Base-by-base conservation (phyloP, 2,797 vertebrate species). In the Delichon dasypus region DNA sequence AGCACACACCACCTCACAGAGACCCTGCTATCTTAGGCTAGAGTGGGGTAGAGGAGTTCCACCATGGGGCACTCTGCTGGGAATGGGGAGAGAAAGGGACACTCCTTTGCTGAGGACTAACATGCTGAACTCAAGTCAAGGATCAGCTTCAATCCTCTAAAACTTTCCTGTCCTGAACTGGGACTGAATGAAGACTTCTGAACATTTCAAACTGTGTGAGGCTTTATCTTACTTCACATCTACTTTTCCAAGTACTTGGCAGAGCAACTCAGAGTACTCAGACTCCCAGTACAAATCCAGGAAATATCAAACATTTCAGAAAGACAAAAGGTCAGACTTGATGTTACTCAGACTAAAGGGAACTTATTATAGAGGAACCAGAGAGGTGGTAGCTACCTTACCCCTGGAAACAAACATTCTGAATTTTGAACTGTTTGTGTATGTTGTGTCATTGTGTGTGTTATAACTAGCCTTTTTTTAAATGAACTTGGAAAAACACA, bases 1-100 rank as follows among this genome's bases (percentile, higher is more conserved):
- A 21, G 21, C 0, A 0, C 21, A 38, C 9, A 23, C 4, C 30
- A n/a, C 11, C 30, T 73, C 20, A 9, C 26, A 27, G 7, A 74
- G 61, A 25, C 10, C 17, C 7, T 51, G 27, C 14, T 38, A 16
- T 7, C 32, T 16, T 48, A 27, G n/a, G 13, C 27, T 8, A 58
- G 30, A 1, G 3, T 26, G 32, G 22, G 29, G 16, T 16, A 47
- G 25, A 60, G 20, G 3, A 74, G 26, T 14, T 74, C 29, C 14
- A 50, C 5, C n/a, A 19, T 23, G 25, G 54, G 17, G 3, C 3
- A 13, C 23, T n/a, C 36, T 9, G 5, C 48, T 77, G 22, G 48
- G 26, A 89, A 47, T 9, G 14, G 23, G 26, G 27, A 71, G 7
- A 17, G 16, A 44, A 23, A 50, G 13, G 21, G 18, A 26, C 7